A percentile compares a stretch with the other conserved stretches of the same genome.
phyloP scores from a whole-genome alignment of 1,140 invertebrate genomes.

The Micrasema minimum region DNA sequence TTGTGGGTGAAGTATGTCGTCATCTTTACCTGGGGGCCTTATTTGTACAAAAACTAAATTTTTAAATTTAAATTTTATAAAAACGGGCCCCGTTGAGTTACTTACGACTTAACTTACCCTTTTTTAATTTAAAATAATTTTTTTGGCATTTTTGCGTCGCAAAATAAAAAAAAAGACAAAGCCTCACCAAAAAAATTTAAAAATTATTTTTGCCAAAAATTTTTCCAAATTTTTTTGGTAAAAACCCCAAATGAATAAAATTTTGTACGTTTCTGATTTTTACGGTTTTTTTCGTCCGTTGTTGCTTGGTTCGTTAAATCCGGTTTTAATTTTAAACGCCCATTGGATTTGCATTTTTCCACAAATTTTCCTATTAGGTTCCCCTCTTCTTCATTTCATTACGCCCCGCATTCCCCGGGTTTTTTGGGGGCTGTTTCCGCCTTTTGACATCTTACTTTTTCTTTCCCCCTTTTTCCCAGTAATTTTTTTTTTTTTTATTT shows the following conservation, averaged over 20 bases:
- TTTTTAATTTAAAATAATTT: too few relatives aligned
- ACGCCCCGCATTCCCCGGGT: too few relatives aligned
- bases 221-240: too few relatives aligned
- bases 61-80: not conserved
- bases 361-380: too few relatives aligned
- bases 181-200: too few relatives aligned
- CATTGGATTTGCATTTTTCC: too few relatives aligned
- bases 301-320: not conserved
- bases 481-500: constrained; percentile 21
- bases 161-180: too few relatives aligned
- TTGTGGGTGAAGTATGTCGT: not conserved
- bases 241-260: too few relatives aligned
- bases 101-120: too few relatives aligned
- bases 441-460: not conserved
- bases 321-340: not conserved
- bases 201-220: too few relatives aligned
- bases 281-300: not conserved
- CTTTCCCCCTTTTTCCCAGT: not conserved
- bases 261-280: not conserved
- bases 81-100: not conserved
- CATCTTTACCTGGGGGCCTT: not conserved
- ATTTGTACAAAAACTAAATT: not conserved
- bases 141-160: too few relatives aligned
- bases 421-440: not conserved
- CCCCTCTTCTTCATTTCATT: not conserved